Percentiles rank a stretch among this genome's conserved stretches.
Evolutionary conservation across 1,140 invertebrate species (phyloP).

Genomic region (Zaprionus taronus): DNA sequence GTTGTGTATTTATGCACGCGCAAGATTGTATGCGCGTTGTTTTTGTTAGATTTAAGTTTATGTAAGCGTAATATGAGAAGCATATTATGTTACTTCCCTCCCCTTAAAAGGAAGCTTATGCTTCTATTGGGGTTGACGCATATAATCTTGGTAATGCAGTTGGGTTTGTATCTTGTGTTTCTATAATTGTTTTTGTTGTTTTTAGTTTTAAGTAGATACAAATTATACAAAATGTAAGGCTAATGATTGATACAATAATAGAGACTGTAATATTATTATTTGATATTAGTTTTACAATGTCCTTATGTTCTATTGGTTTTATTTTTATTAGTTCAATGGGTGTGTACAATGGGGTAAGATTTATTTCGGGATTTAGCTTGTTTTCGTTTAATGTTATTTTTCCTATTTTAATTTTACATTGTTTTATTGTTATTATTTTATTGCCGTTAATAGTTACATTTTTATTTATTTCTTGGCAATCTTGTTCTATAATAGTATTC

Average conservation of each 20-base stretch:
- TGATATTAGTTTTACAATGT: slow-evolving; percentile 1
- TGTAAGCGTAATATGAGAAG: too few species aligned
- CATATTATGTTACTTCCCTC: not conserved
- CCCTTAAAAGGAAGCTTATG: too few species aligned
- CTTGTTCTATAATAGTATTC: not conserved
- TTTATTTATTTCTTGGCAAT: slow-evolving; percentile 4
- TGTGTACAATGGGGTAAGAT: not conserved
- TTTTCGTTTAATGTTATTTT: not conserved
- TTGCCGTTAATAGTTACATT: slow-evolving; percentile 1
- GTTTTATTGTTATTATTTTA: slow-evolving; percentile 2
- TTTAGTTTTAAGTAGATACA: not conserved
- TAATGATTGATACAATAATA: not conserved
- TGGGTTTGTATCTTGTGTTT: slow-evolving; percentile 1
- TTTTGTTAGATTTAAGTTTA: too few species aligned
- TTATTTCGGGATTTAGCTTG: not conserved
- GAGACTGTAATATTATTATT: not conserved
- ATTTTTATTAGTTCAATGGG: not conserved
- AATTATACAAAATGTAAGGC: not conserved
- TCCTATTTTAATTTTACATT: not conserved
- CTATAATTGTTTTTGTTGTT: not conserved
- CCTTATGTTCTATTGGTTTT: not conserved
- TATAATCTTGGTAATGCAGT: not conserved
- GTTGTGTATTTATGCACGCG: too few species aligned
- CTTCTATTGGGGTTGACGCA: too few species aligned
- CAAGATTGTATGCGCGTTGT: too few species aligned